These are phyloP conservation scores for Anoplophora glabripennis DNA, from an alignment of 1,140 invertebrate species.

Conservation along the genomic window DNA sequence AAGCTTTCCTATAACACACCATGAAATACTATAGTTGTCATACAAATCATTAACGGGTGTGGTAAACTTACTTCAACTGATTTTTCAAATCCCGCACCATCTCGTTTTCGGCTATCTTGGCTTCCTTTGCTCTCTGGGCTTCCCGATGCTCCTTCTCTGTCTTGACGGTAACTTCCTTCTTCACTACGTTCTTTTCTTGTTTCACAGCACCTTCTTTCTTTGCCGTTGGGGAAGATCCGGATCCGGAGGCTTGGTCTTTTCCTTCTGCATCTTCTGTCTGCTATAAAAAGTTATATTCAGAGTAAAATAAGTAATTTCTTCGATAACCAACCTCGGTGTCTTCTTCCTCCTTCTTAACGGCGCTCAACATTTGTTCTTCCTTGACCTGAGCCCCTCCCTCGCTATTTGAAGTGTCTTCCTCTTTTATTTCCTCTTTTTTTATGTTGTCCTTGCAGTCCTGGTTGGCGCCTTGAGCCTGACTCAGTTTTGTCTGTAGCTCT, in stretches of 20 bases:
- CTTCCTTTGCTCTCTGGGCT: conserved; percentile 58
- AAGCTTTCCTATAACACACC: conserved; percentile 73
- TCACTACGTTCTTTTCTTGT: conserved; percentile 57
- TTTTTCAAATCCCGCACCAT: conserved; percentile 81
- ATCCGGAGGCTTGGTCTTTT: conserved; percentile 36
- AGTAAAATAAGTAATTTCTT: background rate
- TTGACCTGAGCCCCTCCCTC: conserved; percentile 46
- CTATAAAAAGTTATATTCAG: conserved; percentile 23
- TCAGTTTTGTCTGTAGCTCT: conserved; percentile 60
- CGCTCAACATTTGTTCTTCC: conserved; percentile 48
- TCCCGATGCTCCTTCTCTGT: conserved; percentile 59
- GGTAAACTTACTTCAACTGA: conserved; percentile 77
- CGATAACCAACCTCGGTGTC: conserved; percentile 36
- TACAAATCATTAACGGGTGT: background rate
- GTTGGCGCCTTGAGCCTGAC: conserved; percentile 53
- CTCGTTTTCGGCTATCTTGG: conserved; percentile 61
- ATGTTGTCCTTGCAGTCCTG: conserved; percentile 60
- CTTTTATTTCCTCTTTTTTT: conserved; percentile 62
- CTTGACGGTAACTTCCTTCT: conserved; percentile 59
- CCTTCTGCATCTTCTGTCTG: conserved; percentile 36
- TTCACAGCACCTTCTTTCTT: conserved; percentile 62
- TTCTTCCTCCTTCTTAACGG: conserved; percentile 62
- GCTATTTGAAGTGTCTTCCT: conserved; percentile 52
- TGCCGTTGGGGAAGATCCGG: conserved; percentile 51
- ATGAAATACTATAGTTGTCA: conserved; percentile 8